Percentiles rank a stretch among this genome's conserved stretches.
Evolutionary conservation across 1,140 invertebrate genomes (phyloP).

Genomic region (Brachionus plicatilis): DNA sequence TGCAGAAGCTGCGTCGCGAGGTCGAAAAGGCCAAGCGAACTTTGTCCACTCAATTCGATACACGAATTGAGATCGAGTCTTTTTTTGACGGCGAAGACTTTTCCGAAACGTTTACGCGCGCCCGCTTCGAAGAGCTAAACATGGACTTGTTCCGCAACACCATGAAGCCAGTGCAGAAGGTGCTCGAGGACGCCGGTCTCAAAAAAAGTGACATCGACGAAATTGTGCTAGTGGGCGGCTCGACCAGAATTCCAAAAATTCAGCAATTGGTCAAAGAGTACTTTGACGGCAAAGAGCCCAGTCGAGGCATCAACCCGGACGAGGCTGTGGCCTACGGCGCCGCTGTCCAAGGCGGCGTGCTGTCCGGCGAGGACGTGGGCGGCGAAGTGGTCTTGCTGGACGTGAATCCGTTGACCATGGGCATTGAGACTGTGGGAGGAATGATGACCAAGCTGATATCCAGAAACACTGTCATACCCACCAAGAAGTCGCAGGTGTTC

Average conservation of each 20-base stretch:
- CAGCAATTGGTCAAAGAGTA: slow-evolving; percentile 98
- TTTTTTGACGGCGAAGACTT: slow-evolving; percentile 99
- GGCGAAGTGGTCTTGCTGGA: slow-evolving; percentile 93
- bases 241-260: slow-evolving; percentile 96
- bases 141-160: slow-evolving; percentile 98
- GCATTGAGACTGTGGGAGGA: slow-evolving; percentile 97
- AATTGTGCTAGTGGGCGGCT: slow-evolving; percentile 96
- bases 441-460: slow-evolving; percentile 99
- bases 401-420: slow-evolving; percentile 95
- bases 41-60: slow-evolving; percentile 86
- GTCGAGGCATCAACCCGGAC: slow-evolving; percentile 94
- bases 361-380: slow-evolving; percentile 69
- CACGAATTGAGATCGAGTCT: slow-evolving; percentile 96
- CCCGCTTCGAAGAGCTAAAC: slow-evolving; percentile 98
- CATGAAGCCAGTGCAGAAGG: slow-evolving; percentile 78
- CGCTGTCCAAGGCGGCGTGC: slow-evolving; percentile 88
- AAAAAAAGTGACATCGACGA: slow-evolving; percentile 98
- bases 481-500: slow-evolving; percentile 99
- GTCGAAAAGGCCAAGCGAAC: slow-evolving; percentile 96
- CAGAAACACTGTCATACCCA: slow-evolving; percentile 95
- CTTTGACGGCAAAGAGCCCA: slow-evolving; percentile 94
- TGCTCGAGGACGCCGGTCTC: slow-evolving; percentile 92
- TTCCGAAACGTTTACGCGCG: slow-evolving; percentile 94
- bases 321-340: slow-evolving; percentile 76
- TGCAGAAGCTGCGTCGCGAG: slow-evolving; percentile 90